Evolutionary conservation across 1,140 invertebrate species (phyloP).

Genomic region (Globodera rostochiensis): DNA sequence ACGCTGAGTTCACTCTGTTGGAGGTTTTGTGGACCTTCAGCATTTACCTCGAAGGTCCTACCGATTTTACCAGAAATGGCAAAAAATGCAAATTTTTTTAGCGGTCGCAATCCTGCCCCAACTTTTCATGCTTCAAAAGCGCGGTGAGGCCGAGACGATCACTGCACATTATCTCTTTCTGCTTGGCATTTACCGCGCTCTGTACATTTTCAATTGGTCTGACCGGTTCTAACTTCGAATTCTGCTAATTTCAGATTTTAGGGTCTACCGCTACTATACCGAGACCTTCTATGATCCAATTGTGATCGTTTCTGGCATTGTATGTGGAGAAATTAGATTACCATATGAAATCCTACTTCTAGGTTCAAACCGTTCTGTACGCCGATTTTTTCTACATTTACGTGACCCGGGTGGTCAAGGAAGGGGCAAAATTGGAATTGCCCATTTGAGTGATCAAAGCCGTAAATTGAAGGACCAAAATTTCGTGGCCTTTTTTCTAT

Average conservation of each 20-base stretch:
- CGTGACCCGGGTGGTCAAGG: slow-evolving; percentile 82
- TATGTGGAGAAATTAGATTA: not conserved
- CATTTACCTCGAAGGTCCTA: slow-evolving; percentile 84
- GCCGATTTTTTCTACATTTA: slow-evolving; percentile 99
- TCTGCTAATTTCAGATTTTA: not conserved
- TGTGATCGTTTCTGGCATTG: slow-evolving; percentile 76
- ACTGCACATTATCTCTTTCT: slow-evolving; percentile 99
- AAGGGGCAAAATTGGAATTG: slow-evolving; percentile 52
- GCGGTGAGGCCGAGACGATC: slow-evolving; percentile 97
- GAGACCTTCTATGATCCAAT: slow-evolving; percentile 94
- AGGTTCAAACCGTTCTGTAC: slow-evolving; percentile 89
- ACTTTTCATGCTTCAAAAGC: slow-evolving; percentile 96
- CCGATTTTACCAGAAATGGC: not conserved
- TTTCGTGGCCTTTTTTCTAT: not conserved
- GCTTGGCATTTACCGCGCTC: slow-evolving; percentile 83
- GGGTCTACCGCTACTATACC: slow-evolving; percentile 89
- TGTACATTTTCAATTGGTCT: slow-evolving; percentile 91
- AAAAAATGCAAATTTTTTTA: slow-evolving; percentile 86
- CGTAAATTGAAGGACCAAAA: not conserved
- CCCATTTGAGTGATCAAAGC: slow-evolving; percentile 40
- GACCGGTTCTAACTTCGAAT: not conserved
- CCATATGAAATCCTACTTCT: not conserved
- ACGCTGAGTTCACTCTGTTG: slow-evolving; percentile 39
- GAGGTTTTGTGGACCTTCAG: slow-evolving; percentile 96
- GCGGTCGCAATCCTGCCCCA: slow-evolving; percentile 97